These are phyloP conservation scores for Camelus bactrianus DNA, from an alignment of 2,113 vertebrate genomes.

Conservation along the genomic window DNA sequence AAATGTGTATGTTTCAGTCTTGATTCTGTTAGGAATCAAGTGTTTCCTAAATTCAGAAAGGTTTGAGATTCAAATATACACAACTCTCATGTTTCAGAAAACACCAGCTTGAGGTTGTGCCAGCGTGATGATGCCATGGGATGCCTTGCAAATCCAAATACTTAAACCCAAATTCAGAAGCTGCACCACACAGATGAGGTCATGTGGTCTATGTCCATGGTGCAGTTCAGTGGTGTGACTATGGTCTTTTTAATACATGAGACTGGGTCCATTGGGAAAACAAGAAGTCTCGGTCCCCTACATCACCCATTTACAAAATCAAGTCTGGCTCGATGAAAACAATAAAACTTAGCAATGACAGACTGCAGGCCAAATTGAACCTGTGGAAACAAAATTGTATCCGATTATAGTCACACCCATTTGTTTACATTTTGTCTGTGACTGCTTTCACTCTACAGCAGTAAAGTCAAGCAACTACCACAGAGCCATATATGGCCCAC, in stretches of 20 bases:
- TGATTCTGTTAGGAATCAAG: background rate
- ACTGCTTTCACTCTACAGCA: background rate
- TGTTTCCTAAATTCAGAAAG: background rate
- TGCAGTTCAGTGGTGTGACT: background rate
- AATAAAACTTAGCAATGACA: background rate
- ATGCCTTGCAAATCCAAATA: background rate
- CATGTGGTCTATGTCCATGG: background rate
- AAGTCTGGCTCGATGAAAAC: background rate
- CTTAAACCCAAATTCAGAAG: background rate
- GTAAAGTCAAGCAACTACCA: background rate
- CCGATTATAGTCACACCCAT: background rate
- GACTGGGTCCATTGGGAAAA: background rate
- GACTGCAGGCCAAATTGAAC: background rate
- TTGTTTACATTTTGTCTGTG: background rate
- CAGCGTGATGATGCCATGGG: background rate
- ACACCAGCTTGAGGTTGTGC: background rate
- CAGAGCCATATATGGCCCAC: background rate
- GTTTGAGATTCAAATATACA: background rate
- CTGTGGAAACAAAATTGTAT: background rate
- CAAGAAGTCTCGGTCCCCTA: background rate
- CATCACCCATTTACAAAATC: background rate
- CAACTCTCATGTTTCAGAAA: background rate
- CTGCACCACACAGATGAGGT: background rate
- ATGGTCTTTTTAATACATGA: background rate
- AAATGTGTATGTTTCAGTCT: background rate